Evolutionary conservation across 2,888 invertebrate species (phyloP), one percentile per base, ranked within the genome.

Genomic region (Parasteatoda lunata): DNA sequence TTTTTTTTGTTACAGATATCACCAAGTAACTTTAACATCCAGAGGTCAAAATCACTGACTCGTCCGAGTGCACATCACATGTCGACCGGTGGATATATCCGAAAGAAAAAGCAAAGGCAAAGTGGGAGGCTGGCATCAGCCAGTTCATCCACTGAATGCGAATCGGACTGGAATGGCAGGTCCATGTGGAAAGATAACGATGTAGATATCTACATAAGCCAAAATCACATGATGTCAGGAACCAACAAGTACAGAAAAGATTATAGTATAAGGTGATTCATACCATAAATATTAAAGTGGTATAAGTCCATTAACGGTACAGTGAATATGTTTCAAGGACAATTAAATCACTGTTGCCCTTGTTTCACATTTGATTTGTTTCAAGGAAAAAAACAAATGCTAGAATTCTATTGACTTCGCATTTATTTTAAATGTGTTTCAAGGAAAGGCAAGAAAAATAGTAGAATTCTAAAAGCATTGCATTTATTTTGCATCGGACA

Each of bases 141-240:
- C 8, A 89, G 89, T 52, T 90, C 90, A 3, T 88, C 90, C 45
- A 90, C 90, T 15, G 96, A 96, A 92, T 97, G 97, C 92, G 97
- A 96, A 91, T 95, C 96, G 7, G 96, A 96, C 92, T 89, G 89
- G 84, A 82, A 80, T 64, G 77, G 86, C 68, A 59, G 85, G 86
- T 79, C 80, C 54, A 89, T 87, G n/a, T 97, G 97, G 97, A 97
- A 97, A 90, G 97, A 97, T 92, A 97, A 97, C 92, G 97, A 97
- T 92, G 97, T 97, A 96, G 97, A 97, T 91, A 97, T 97, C 91
- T 97, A 97, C 93, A 97, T 97, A 95, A 96, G 97, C 87, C 94
- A 97, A 91, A 97, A 97, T 93, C 96, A 96, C 89, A 85, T 89
- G 73, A 64, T 88, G 13, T 71, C 87, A 9, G 80, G 59, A 8